Base-by-base conservation (phyloP, 2,888 invertebrate species). In the Tortricodes alternella region DNA sequence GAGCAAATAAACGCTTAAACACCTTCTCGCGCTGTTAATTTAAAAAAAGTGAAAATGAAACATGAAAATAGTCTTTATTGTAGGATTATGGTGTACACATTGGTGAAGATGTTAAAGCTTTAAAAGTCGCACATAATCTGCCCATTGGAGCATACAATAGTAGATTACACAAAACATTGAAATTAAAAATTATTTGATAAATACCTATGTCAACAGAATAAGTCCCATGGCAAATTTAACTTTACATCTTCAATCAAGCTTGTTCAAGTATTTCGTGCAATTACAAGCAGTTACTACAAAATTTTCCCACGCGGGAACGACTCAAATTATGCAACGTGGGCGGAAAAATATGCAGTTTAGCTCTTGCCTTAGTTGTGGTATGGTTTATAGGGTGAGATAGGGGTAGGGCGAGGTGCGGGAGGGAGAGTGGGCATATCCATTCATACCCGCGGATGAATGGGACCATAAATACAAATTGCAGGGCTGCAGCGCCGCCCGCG, bases 391-490 rank as follows among this genome's bases (percentile, higher is more conserved):
- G 21, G 37, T 34, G 39, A 66, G 59, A 63, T 62, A 60, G 63
- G 48, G 34, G 58, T 60, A 57, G 58, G 59, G 61, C 58, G 63
- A 62, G 61, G 60, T 69, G 63, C 65, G 68, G 67, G 58, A 63
- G 55, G 56, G 60, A 51, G 67, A 62, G 57, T 63, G 63, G 68
- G 70, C 66, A 66, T 57, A 55, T 55, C 71, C 76, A 78, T 83
- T 83, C 78, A 83, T 73, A 52, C 53, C 59, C 15, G 21, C 46
- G 60, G 57, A 62, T 78, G 69, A 78, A 82, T 79, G 73, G 74
- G 63, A 64, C 70, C 66, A 74, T 76, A 71, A 73, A 77, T 58
- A 70, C 73, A 76, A 81, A 79, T 78, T 76, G 76, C 71, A 76
- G 66, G 73, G 70, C 64, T 73, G 69, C 67, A 68, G 62, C 64